Percentiles rank a stretch among this genome's conserved stretches.
Conservation (phyloP, 2,797 vertebrate genomes). For the Corythornis leucogaster region DNA sequence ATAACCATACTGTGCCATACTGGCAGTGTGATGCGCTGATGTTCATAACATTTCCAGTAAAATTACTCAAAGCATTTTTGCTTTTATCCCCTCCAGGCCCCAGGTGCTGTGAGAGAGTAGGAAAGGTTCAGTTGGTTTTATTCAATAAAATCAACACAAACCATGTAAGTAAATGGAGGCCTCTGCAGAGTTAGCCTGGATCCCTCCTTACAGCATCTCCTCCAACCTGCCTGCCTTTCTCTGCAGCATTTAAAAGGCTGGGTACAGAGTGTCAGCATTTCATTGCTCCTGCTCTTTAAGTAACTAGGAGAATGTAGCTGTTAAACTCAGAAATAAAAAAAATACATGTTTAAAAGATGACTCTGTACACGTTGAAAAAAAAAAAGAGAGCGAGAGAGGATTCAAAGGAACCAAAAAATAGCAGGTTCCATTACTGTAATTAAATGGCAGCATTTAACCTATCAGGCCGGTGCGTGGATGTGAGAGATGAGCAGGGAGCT, state of each 20-base stretch:
- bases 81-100: neutral
- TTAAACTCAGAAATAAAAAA: conserved; percentile 54
- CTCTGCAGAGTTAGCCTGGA: neutral
- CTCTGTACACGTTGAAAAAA: conserved; percentile 63
- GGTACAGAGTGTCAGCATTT: neutral
- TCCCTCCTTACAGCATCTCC: neutral
- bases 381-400: conserved; percentile 70
- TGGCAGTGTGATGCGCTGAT: neutral
- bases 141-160: neutral
- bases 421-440: conserved; percentile 81
- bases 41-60: neutral
- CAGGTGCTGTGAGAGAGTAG: neutral
- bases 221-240: neutral
- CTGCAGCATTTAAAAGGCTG: conserved; percentile 20
- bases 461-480: conserved; percentile 71
- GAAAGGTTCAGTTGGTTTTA: neutral
- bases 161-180: conserved; percentile 8
- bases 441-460: conserved; percentile 79
- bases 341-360: conserved; percentile 74
- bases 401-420: conserved; percentile 79
- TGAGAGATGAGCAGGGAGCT: conserved; percentile 75
- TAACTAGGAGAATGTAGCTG: conserved; percentile 35
- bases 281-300: conserved; percentile 27
- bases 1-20: neutral
- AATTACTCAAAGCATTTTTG: neutral